Evolutionary conservation across 2,797 vertebrate species (phyloP).

Genomic region (Malurus splendens): DNA sequence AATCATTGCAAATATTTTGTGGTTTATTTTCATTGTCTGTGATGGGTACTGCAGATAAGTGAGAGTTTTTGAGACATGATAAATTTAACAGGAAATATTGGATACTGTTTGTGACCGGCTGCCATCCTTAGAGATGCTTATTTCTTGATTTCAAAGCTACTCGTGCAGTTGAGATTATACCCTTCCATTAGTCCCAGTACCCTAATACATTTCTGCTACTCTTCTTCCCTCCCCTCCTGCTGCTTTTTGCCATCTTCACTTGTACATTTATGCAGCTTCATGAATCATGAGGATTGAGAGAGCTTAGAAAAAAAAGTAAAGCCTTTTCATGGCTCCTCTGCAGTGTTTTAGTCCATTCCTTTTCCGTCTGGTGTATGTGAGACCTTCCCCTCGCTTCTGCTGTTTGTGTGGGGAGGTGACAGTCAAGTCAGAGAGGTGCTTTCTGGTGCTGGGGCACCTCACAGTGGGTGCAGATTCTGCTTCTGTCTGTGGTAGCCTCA

Average conservation of each 20-base stretch:
- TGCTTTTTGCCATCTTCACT: background rate
- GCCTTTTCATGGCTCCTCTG: background rate
- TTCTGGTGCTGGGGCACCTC: background rate
- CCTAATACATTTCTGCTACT: background rate
- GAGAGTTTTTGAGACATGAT: background rate
- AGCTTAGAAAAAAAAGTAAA: background rate
- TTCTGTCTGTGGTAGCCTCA: background rate
- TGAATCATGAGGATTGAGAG: background rate
- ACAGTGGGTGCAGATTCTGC: fast-evolving
- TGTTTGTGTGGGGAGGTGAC: background rate
- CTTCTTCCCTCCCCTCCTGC: background rate
- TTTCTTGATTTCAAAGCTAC: background rate
- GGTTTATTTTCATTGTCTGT: background rate
- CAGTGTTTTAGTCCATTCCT: background rate
- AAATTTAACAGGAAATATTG: background rate
- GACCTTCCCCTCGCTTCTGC: fast-evolving
- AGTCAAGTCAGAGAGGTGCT: background rate
- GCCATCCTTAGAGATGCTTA: background rate
- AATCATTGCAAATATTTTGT: background rate
- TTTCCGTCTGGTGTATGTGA: background rate
- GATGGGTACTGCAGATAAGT: background rate
- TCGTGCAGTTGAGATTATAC: background rate
- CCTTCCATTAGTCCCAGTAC: background rate
- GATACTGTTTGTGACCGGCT: background rate
- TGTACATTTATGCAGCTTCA: background rate